These are phyloP conservation scores for Erpobdella octoculata DNA, from an alignment of 2,888 invertebrate species.

Conservation along the genomic window DNA sequence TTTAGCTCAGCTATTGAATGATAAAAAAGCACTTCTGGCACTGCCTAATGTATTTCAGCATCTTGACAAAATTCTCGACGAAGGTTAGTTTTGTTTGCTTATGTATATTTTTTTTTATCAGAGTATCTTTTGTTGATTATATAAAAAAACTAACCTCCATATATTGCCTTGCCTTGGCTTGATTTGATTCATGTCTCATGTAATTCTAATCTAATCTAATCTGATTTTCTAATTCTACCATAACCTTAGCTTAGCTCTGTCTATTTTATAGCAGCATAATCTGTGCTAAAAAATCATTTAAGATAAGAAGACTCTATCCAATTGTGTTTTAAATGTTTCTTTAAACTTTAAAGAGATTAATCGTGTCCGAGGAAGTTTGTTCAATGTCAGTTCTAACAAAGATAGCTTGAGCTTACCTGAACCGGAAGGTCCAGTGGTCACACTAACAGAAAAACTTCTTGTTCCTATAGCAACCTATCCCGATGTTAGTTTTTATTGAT, in stretches of 20 bases:
- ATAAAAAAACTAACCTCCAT: no score
- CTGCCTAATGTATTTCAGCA: conserved; percentile 99
- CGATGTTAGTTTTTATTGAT: conserved; percentile 57
- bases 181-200: no score
- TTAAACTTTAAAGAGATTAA: conserved; percentile 60
- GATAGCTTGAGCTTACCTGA: conserved; percentile 54
- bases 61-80: conserved; percentile 94
- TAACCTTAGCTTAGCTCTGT: no score
- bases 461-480: conserved; percentile 98
- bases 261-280: no score
- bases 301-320: neutral
- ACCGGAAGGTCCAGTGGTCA: conserved; percentile 62
- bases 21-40: conserved; percentile 98
- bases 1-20: conserved; percentile 98
- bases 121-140: no score
- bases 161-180: no score
- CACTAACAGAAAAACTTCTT: conserved; percentile 95
- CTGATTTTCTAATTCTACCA: no score
- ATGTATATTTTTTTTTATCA: neutral
- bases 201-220: no score
- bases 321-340: neutral
- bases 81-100: conserved; percentile 65
- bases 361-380: conserved; percentile 89
- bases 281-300: neutral
- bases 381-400: conserved; percentile 90